Evolutionary conservation across 2,888 invertebrate species (phyloP).

Genomic region (Hetaerina titia): DNA sequence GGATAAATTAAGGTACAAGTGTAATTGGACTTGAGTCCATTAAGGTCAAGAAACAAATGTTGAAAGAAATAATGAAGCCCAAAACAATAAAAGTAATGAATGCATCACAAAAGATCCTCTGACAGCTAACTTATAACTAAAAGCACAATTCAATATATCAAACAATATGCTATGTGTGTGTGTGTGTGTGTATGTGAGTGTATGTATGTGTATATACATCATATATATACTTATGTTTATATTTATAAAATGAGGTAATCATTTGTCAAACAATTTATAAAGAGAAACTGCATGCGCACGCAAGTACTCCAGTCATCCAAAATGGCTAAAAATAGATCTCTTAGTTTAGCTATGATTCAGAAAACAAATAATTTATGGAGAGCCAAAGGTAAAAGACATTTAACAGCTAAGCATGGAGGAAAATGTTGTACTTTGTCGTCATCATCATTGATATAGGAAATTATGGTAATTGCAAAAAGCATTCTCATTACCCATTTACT

Average conservation of each 20-base stretch:
- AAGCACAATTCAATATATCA: slow-evolving; percentile 69
- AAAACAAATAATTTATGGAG: slow-evolving; percentile 39
- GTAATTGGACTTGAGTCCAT: slow-evolving; percentile 22
- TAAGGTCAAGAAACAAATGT: slow-evolving; percentile 30
- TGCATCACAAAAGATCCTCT: slow-evolving; percentile 68
- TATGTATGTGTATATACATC: slow-evolving; percentile 62
- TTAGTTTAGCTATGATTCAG: not conserved
- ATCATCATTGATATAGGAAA: slow-evolving; percentile 3
- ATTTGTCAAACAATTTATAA: slow-evolving; percentile 60
- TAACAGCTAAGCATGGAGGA: slow-evolving; percentile 27
- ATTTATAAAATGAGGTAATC: slow-evolving; percentile 65
- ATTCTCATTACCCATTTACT: slow-evolving; percentile 33
- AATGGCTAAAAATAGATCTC: slow-evolving; percentile 57
- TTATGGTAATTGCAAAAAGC: slow-evolving; percentile 53
- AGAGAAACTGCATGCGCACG: slow-evolving; percentile 53
- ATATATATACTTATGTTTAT: slow-evolving; percentile 50
- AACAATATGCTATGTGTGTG: slow-evolving; percentile 68
- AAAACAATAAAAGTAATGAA: slow-evolving; percentile 45
- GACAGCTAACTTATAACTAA: slow-evolving; percentile 68
- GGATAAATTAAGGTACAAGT: slow-evolving; percentile 25
- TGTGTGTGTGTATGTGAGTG: slow-evolving; percentile 35
- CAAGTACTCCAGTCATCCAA: slow-evolving; percentile 62
- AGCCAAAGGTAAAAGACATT: slow-evolving; percentile 44
- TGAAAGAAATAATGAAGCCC: slow-evolving; percentile 5
- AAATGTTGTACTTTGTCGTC: slow-evolving; percentile 40